A percentile compares a stretch with the other conserved stretches of the same genome.
Evolutionary conservation across 2,797 vertebrate genomes (phyloP).

Genomic region (Neopelma chrysocephalum): DNA sequence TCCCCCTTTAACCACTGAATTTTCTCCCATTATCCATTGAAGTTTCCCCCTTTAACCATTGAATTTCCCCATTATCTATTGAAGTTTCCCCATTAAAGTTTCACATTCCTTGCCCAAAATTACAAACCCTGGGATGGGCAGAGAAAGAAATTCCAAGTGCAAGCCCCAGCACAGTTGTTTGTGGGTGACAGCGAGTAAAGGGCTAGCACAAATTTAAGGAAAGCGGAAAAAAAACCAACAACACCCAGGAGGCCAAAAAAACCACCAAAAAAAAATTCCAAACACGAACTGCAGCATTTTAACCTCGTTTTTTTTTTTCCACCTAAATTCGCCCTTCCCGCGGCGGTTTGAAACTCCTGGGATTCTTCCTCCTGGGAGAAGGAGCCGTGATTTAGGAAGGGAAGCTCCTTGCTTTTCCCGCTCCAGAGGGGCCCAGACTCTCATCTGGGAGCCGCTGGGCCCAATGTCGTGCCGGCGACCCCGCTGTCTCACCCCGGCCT

Average conservation of each 20-base stretch:
- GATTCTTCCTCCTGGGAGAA: background rate
- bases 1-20: no score
- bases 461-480: slow-evolving; percentile 61
- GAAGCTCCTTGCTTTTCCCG: background rate
- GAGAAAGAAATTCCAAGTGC: background rate
- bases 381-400: background rate
- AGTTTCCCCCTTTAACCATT: background rate
- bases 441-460: slow-evolving; percentile 50
- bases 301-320: background rate
- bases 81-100: background rate
- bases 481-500: slow-evolving; percentile 81
- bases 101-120: background rate
- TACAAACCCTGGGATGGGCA: background rate
- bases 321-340: background rate
- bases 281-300: fast-evolving
- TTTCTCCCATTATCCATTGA: background rate
- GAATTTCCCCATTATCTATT: background rate
- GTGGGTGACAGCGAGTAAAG: background rate
- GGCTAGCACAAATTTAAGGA: background rate
- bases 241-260: background rate
- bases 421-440: slow-evolving; percentile 17
- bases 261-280: background rate
- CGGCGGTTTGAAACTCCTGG: fast-evolving
- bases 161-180: background rate
- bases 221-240: background rate